A percentile compares a stretch with the other conserved stretches of the same genome.
Conservation (phyloP, 2,113 vertebrate species). For the Emydocephalus ijimae region DNA sequence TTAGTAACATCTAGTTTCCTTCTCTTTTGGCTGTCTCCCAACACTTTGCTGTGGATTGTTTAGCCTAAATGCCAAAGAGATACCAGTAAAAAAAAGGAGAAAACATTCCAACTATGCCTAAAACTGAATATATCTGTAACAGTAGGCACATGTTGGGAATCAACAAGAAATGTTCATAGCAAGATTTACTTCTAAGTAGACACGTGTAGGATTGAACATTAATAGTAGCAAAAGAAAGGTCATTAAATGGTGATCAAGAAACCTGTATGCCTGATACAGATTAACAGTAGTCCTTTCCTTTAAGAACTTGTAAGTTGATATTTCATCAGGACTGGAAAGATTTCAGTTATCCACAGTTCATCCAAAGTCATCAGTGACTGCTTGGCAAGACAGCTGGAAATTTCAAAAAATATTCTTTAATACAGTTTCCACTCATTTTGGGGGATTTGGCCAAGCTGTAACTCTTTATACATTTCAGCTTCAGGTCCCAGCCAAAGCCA, state of each 20-base stretch:
- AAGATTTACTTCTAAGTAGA: background rate
- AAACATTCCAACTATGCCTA: background rate
- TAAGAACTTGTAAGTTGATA: slow-evolving; percentile 12
- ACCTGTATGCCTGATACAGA: background rate
- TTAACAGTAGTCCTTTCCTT: background rate
- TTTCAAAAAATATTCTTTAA: slow-evolving; percentile 28
- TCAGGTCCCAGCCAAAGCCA: slow-evolving; percentile 48
- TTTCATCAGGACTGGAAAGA: slow-evolving; percentile 21
- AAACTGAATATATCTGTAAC: background rate
- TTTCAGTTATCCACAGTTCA: slow-evolving; percentile 48
- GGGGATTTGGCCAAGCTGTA: slow-evolving; percentile 24
- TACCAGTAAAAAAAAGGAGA: background rate
- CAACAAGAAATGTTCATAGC: background rate
- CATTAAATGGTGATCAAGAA: background rate
- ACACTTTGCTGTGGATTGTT: background rate
- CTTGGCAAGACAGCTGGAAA: slow-evolving; percentile 44
- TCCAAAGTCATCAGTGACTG: slow-evolving; percentile 38
- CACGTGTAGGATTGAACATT: background rate
- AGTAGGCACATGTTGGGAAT: background rate
- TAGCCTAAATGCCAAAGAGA: background rate
- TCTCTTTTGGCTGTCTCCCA: background rate
- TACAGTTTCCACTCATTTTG: slow-evolving; percentile 35
- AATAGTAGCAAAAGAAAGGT: background rate
- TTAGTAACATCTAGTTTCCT: background rate
- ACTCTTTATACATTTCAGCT: background rate